Base-by-base conservation (phyloP, 2,113 vertebrate species). In the Chelonoidis abingdonii region DNA sequence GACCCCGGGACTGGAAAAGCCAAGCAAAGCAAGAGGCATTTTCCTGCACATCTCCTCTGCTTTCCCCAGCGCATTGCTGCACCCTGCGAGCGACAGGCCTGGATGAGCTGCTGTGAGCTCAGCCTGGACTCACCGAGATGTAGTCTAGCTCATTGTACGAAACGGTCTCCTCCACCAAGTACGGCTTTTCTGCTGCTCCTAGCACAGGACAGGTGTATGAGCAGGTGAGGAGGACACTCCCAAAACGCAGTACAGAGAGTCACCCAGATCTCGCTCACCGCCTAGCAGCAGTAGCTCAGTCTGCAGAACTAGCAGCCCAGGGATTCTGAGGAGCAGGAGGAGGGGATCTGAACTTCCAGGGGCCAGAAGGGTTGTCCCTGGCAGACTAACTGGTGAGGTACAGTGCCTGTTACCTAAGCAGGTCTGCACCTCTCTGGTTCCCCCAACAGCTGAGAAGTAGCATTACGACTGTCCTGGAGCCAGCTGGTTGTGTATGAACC, bases 151-250 rank as follows among this genome's bases (percentile, higher is more conserved):
- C 99, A 4, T 99, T 99, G 82, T 99, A 99, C 75, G 99, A 99
- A 86, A 99, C 98, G 0, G 99, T 99, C 35, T 99, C 99, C 95
- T 99, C 99, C 92, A 99, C 99, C 94, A 99, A 98, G 97, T 99
- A 99, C 0, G 99, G 99, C 98, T 99, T 99, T 96, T 99, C 99
- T 0, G 99, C 99, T 75, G 99, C 99, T 96, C 99, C 99, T 99
- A 97, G 84, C 89, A 92, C 83, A 94, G 10, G 89, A 38, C 80
- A 79, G 47, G 21, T 8, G 2, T 0, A 0, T 80, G 80, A 89
- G 21, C 1, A 2, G 47, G 27, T 29, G 56, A 35, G 54, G 5
- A 72, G 69, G 50, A 80, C 8, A 7, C 52, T 94, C 80, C 52
- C 54, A 82, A 49, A 24, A 53, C 69, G 49, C 87, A 24, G 62